Conservation (phyloP, 2,113 vertebrate genomes). For the Pontoporia blainvillei region DNA sequence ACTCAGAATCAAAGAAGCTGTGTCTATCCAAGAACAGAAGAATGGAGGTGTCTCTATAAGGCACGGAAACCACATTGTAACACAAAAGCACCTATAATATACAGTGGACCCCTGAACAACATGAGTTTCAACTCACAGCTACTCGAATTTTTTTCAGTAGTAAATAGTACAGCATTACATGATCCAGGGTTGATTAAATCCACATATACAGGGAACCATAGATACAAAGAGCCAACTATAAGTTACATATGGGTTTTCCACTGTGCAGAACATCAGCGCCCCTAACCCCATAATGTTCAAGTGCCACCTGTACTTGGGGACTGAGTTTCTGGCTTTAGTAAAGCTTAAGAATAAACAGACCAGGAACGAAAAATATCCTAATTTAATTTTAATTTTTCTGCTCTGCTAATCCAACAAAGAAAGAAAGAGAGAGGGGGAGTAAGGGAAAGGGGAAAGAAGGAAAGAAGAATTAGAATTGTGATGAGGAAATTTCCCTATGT, state of each 20-base stretch:
- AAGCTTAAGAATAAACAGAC: constrained; percentile 20
- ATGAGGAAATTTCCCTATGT: background rate
- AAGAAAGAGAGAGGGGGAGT: background rate
- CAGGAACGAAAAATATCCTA: constrained; percentile 19
- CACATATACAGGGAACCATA: background rate
- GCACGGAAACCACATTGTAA: background rate
- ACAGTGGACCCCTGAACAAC: background rate
- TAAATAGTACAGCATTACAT: background rate
- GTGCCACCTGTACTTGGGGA: background rate
- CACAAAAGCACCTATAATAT: background rate
- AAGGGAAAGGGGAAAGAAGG: background rate
- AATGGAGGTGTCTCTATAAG: background rate
- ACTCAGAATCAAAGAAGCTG: background rate
- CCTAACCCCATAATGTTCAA: background rate
- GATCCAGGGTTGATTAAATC: background rate
- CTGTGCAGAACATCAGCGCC: background rate
- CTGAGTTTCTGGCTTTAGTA: background rate
- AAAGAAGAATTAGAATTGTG: background rate
- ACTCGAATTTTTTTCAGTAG: background rate
- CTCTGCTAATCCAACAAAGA: background rate
- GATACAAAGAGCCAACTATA: background rate
- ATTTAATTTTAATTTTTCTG: background rate
- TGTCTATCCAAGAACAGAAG: background rate
- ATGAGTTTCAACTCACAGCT: background rate
- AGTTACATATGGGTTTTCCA: background rate